A percentile compares a stretch with the other conserved stretches of the same genome.
phyloP scores from a whole-genome alignment of 2,888 invertebrate genomes.

The Eilema griseolum region DNA sequence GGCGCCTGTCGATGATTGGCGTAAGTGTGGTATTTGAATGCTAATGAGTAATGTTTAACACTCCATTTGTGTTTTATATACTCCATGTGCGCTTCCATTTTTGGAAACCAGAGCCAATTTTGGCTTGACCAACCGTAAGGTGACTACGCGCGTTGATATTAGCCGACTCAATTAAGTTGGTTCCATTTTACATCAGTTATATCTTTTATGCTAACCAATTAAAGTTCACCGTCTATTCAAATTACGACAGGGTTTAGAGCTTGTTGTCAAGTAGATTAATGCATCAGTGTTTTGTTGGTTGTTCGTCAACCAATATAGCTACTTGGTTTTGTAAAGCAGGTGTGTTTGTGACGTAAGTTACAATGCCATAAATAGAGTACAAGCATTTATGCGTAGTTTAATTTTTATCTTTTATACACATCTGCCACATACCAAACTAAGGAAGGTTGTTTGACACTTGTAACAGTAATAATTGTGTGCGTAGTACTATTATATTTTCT shows the following conservation, averaged over 20 bases:
- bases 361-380: slow-evolving; percentile 21
- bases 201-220: too few species aligned
- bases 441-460: not conserved
- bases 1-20: slow-evolving; percentile 61
- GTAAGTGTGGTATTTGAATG: slow-evolving; percentile 51
- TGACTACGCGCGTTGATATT: too few species aligned
- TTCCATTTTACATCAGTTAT: too few species aligned
- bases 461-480: too few species aligned
- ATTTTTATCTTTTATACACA: slow-evolving; percentile 3
- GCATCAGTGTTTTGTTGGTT: slow-evolving; percentile 37
- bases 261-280: too few species aligned
- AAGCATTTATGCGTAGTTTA: slow-evolving; percentile 3
- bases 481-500: too few species aligned
- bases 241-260: too few species aligned
- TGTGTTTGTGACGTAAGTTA: slow-evolving; percentile 38
- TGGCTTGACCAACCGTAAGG: too few species aligned
- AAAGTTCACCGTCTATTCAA: too few species aligned
- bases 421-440: not conserved
- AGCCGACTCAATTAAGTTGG: too few species aligned
- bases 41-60: slow-evolving; percentile 70
- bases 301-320: slow-evolving; percentile 41
- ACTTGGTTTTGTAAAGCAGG: slow-evolving; percentile 40
- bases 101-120: slow-evolving; percentile 25
- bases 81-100: slow-evolving; percentile 50
- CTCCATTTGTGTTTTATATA: slow-evolving; percentile 63